phyloP scores from a whole-genome alignment of 2,113 vertebrate genomes.

The Ptilonorhynchus violaceus region DNA sequence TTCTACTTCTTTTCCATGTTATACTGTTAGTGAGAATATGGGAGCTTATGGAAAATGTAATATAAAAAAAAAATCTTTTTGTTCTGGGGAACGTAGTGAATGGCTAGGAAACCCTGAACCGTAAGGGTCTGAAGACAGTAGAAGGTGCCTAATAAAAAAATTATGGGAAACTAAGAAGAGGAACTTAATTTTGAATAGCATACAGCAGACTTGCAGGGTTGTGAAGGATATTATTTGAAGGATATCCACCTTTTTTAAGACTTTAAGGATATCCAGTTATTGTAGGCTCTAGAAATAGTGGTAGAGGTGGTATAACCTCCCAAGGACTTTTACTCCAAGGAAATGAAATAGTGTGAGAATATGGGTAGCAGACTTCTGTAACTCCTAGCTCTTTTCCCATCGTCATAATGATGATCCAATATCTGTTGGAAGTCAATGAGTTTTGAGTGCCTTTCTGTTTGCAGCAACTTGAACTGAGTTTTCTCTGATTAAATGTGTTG shows the following conservation, averaged over 20 bases:
- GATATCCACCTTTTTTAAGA: not conserved
- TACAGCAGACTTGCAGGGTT: not conserved
- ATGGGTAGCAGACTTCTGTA: not conserved
- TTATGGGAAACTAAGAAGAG: not conserved
- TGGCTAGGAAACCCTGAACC: not conserved
- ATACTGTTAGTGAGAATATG: not conserved
- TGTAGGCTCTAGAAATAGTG: not conserved
- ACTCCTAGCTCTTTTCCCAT: not conserved
- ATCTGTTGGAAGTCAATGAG: not conserved
- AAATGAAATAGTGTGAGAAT: not conserved
- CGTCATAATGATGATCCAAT: not conserved
- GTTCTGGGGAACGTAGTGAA: not conserved
- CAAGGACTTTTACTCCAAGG: rapidly evolving
- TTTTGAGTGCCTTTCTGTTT: not conserved
- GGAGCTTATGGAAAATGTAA: not conserved
- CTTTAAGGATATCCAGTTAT: not conserved
- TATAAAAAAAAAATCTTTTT: not conserved
- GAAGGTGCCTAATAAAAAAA: not conserved
- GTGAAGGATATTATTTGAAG: not conserved
- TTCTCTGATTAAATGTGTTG: not conserved
- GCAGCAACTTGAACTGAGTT: not conserved
- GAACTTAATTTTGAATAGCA: not conserved
- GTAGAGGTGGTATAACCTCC: not conserved
- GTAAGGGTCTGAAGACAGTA: not conserved
- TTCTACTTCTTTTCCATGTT: not conserved